A percentile compares a stretch with the other conserved stretches of the same genome.
These are phyloP conservation scores for Meteorus sp. DNA, from an alignment of 1,140 invertebrate species.

Conservation along the genomic window DNA sequence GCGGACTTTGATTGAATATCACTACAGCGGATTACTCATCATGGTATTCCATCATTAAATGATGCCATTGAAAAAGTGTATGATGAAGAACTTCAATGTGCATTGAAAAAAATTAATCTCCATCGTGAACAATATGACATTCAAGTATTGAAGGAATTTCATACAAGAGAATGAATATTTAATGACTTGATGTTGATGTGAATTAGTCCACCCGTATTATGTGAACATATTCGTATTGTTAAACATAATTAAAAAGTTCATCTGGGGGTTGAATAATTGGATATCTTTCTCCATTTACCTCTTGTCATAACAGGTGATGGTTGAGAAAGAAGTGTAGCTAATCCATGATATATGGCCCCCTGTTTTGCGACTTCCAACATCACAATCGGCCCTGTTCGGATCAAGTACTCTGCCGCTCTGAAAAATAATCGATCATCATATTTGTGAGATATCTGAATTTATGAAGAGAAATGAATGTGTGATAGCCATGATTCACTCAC, in stretches of 20 bases:
- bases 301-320: conserved; percentile 82
- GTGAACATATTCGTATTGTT: too few relatives aligned
- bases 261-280: too few relatives aligned
- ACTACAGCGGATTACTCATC: background rate
- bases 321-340: conserved; percentile 90
- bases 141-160: too few relatives aligned
- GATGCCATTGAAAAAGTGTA: too few relatives aligned
- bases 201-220: too few relatives aligned
- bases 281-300: conserved; percentile 64
- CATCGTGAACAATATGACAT: too few relatives aligned
- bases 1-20: too few relatives aligned
- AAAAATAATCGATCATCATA: background rate
- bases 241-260: too few relatives aligned
- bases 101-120: too few relatives aligned
- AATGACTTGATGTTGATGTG: too few relatives aligned
- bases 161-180: too few relatives aligned
- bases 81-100: too few relatives aligned
- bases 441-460: conserved; percentile 6
- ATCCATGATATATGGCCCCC: conserved; percentile 94
- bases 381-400: conserved; percentile 89
- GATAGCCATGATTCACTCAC: conserved; percentile 52
- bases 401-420: conserved; percentile 94
- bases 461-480: background rate
- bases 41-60: background rate
- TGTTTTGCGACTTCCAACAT: conserved; percentile 96